Evolutionary conservation across 2,888 invertebrate genomes (phyloP).

Genomic region (Hirtodrosophila histrioides): DNA sequence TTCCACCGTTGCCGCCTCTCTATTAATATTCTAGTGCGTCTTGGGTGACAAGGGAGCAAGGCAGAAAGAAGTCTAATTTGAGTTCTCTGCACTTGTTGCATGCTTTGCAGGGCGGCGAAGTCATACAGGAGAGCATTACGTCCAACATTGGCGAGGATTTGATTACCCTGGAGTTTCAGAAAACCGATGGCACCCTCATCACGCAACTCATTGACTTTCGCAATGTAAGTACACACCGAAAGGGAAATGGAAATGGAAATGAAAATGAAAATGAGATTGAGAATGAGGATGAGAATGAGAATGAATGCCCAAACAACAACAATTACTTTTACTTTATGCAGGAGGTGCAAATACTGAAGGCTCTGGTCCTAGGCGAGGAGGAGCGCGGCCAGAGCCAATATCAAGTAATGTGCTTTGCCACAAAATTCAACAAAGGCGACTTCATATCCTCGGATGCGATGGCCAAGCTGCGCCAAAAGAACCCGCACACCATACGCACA

Average conservation of each 20-base stretch:
- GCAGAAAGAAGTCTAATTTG: constrained; percentile 3
- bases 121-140: constrained; percentile 95
- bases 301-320: background rate
- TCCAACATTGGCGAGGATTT: constrained; percentile 96
- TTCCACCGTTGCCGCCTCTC: constrained; percentile 38
- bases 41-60: constrained; percentile 5
- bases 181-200: constrained; percentile 95
- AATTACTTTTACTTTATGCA: constrained; percentile 79
- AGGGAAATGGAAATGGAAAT: background rate
- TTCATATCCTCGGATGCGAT: constrained; percentile 98
- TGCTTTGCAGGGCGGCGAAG: constrained; percentile 92
- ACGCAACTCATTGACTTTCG: constrained; percentile 97
- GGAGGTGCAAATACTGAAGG: constrained; percentile 97
- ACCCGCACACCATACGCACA: constrained; percentile 93
- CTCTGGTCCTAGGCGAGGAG: constrained; percentile 95
- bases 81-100: constrained; percentile 62
- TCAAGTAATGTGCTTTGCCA: constrained; percentile 96
- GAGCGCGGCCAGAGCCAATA: constrained; percentile 95
- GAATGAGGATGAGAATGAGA: background rate
- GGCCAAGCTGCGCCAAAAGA: constrained; percentile 96
- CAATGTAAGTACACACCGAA: constrained; percentile 88
- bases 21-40: constrained; percentile 66
- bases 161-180: constrained; percentile 94
- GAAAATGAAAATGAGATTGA: background rate
- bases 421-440: constrained; percentile 94